A percentile compares a stretch with the other conserved stretches of the same genome.
These are phyloP conservation scores for Chaenocephalus aceratus DNA, from an alignment of 2,113 vertebrate genomes.

Conservation along the genomic window DNA sequence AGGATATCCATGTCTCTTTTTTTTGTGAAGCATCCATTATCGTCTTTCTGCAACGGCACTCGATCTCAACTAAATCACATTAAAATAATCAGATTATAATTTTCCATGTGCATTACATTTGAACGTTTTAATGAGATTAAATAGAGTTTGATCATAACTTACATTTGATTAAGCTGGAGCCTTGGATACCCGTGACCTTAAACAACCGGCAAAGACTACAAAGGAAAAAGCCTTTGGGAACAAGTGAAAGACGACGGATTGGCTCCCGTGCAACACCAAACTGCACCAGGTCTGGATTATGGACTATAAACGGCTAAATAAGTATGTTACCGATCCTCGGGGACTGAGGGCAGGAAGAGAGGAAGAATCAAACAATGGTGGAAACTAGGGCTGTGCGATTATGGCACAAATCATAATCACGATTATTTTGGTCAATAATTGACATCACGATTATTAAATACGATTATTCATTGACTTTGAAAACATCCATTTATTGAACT, in stretches of 20 bases:
- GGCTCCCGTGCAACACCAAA: conserved; percentile 9
- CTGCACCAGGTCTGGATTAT: background rate
- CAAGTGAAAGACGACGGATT: background rate
- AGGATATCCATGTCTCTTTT: background rate
- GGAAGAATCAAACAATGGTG: background rate
- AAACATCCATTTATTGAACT: too few relatives aligned
- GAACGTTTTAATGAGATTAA: background rate
- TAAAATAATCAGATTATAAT: background rate
- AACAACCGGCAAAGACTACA: background rate
- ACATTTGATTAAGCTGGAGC: background rate
- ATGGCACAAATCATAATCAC: too few relatives aligned
- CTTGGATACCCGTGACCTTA: background rate
- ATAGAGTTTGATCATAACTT: background rate
- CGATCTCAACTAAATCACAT: background rate
- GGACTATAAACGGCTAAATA: conserved; percentile 6
- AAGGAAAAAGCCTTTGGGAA: background rate
- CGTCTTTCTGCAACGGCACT: background rate
- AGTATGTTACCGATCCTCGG: conserved; percentile 31
- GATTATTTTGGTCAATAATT: too few relatives aligned
- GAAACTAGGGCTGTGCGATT: background rate
- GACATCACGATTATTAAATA: too few relatives aligned
- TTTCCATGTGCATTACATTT: background rate
- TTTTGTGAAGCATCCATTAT: too few relatives aligned
- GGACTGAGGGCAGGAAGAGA: conserved; percentile 36
- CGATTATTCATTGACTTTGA: too few relatives aligned